Evolutionary conservation across 2,888 invertebrate species (phyloP).

Genomic region (Gandaritis pyraliata): DNA sequence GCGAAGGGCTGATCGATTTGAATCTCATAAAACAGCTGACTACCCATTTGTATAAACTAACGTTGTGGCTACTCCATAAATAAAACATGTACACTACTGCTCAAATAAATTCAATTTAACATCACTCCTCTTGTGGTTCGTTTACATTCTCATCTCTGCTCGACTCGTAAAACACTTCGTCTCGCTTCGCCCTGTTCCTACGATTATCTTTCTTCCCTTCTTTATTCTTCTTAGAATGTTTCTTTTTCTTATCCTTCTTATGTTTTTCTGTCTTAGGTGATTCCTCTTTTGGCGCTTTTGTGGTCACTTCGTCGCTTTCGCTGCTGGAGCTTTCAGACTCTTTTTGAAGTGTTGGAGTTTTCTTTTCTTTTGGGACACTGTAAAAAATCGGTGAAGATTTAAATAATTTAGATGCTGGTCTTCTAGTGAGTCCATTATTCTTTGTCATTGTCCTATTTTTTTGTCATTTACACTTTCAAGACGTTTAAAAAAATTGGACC

Average conservation of each 20-base stretch:
- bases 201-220: slow-evolving; percentile 30
- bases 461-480: too few relatives aligned
- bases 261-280: slow-evolving; percentile 36
- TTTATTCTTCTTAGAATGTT: slow-evolving; percentile 35
- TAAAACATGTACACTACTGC: not conserved
- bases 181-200: slow-evolving; percentile 34
- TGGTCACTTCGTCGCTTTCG: slow-evolving; percentile 42
- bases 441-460: not conserved
- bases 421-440: too few relatives aligned
- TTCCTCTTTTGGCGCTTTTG: slow-evolving; percentile 41
- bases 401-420: too few relatives aligned
- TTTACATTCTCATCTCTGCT: slow-evolving; percentile 74
- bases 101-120: slow-evolving; percentile 43
- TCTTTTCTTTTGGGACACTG: slow-evolving; percentile 32
- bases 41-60: too few relatives aligned
- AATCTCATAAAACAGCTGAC: too few relatives aligned
- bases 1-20: too few relatives aligned
- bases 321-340: slow-evolving; percentile 28
- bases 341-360: slow-evolving; percentile 18
- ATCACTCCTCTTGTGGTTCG: slow-evolving; percentile 59
- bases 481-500: too few relatives aligned
- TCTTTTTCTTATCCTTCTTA: slow-evolving; percentile 38
- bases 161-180: slow-evolving; percentile 67
- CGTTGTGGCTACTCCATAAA: too few relatives aligned
- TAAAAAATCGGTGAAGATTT: not conserved